Evolutionary conservation across 30 jellyfish, hydroid and myxozoan species (phyloP).

Genomic region (Aurelia sp.): DNA sequence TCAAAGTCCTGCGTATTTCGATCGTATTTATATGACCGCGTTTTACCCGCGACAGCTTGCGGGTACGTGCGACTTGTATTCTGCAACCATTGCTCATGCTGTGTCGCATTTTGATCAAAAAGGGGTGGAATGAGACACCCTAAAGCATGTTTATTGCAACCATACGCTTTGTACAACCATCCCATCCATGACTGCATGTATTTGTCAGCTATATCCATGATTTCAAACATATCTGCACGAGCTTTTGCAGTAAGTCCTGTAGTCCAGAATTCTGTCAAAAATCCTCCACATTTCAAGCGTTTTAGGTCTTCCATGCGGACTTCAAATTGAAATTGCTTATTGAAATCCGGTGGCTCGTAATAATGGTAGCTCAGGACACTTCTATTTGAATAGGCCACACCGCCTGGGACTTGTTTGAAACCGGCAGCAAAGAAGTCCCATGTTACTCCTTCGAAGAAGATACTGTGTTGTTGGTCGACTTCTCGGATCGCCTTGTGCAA

Average conservation of each 20-base stretch:
- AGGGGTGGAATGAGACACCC: slow-evolving; percentile 73
- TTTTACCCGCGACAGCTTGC: slow-evolving; percentile 96
- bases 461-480: slow-evolving; percentile 81
- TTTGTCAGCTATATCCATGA: slow-evolving; percentile 79
- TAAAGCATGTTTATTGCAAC: slow-evolving; percentile 68
- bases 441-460: slow-evolving; percentile 78
- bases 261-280: slow-evolving; percentile 85
- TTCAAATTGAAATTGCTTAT: slow-evolving; percentile 80
- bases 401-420: slow-evolving; percentile 95
- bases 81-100: slow-evolving; percentile 72
- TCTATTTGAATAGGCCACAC: slow-evolving; percentile 74
- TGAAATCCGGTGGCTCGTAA: slow-evolving; percentile 98
- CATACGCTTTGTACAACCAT: slow-evolving; percentile 96
- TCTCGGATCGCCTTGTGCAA: slow-evolving; percentile 94
- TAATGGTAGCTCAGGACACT: slow-evolving; percentile 97
- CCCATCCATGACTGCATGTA: slow-evolving; percentile 98
- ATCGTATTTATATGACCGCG: slow-evolving; percentile 63
- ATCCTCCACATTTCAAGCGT: slow-evolving; percentile 95
- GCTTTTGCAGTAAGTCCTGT: slow-evolving; percentile 79
- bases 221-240: slow-evolving; percentile 75
- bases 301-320: slow-evolving; percentile 85
- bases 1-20: slow-evolving; percentile 56
- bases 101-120: slow-evolving; percentile 56
- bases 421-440: slow-evolving; percentile 97
- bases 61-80: slow-evolving; percentile 94